Conservation (phyloP, 2,888 invertebrate genomes). For the Diachrysia chrysitis region DNA sequence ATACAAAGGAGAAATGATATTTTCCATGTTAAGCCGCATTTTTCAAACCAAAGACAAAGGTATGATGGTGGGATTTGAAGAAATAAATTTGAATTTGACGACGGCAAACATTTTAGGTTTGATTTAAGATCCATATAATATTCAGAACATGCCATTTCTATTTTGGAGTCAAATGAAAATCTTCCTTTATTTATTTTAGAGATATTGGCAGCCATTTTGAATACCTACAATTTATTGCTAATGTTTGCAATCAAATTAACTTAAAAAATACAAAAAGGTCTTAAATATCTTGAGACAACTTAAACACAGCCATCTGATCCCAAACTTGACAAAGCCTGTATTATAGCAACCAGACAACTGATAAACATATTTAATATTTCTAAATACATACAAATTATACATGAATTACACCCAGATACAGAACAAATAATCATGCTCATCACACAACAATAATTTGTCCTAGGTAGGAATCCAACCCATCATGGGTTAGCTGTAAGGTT, state of each 20-base stretch:
- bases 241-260: not conserved
- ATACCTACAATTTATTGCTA: not conserved
- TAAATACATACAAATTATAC: too few species aligned
- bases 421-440: too few species aligned
- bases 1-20: not conserved
- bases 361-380: too few species aligned
- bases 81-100: not conserved
- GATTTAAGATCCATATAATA: not conserved
- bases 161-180: not conserved
- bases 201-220: not conserved
- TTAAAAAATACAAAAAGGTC: too few species aligned
- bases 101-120: not conserved
- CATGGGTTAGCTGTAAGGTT: too few species aligned
- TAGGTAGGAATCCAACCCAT: too few species aligned
- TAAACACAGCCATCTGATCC: too few species aligned
- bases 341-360: too few species aligned
- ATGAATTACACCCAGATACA: too few species aligned
- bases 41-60: not conserved
- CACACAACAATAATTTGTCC: too few species aligned
- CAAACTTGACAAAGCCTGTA: too few species aligned
- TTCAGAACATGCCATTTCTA: not conserved
- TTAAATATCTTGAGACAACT: too few species aligned
- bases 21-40: conserved; percentile 1
- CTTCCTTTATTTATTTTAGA: not conserved
- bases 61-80: not conserved